Conservation (phyloP, 2,113 vertebrate genomes). For the Hipposideros armiger region DNA sequence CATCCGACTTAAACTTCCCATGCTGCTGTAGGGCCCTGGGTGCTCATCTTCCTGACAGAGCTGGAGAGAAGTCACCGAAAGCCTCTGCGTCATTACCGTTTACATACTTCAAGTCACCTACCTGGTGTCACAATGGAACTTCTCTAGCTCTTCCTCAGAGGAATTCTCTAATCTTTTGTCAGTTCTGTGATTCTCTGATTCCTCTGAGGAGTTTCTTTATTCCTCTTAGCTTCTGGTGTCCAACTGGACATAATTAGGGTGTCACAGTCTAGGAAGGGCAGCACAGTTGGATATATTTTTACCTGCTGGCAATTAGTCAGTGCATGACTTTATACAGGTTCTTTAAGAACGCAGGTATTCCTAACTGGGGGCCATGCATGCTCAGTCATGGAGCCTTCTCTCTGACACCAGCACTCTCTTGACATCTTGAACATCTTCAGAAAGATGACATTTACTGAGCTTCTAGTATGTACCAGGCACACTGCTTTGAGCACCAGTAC, state of each 20-base stretch:
- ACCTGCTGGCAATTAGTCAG: background rate
- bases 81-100: background rate
- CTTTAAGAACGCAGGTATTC: background rate
- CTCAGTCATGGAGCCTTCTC: background rate
- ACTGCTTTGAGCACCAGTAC: background rate
- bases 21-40: background rate
- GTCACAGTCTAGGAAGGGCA: background rate
- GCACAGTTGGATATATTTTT: background rate
- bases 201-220: background rate
- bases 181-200: conserved; percentile 36
- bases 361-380: background rate
- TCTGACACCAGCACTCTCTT: background rate
- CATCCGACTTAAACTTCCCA: background rate
- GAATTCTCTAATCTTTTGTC: background rate
- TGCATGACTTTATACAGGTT: background rate
- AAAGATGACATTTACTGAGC: background rate
- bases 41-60: background rate
- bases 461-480: background rate
- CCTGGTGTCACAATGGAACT: background rate
- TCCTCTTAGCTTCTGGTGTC: background rate
- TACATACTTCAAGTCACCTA: background rate
- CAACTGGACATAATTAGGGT: conserved; percentile 10
- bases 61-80: background rate
- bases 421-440: background rate
- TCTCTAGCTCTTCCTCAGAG: background rate